These are phyloP conservation scores for Drosophila mauritiana DNA, from an alignment of 1,140 invertebrate genomes.

Conservation along the genomic window DNA sequence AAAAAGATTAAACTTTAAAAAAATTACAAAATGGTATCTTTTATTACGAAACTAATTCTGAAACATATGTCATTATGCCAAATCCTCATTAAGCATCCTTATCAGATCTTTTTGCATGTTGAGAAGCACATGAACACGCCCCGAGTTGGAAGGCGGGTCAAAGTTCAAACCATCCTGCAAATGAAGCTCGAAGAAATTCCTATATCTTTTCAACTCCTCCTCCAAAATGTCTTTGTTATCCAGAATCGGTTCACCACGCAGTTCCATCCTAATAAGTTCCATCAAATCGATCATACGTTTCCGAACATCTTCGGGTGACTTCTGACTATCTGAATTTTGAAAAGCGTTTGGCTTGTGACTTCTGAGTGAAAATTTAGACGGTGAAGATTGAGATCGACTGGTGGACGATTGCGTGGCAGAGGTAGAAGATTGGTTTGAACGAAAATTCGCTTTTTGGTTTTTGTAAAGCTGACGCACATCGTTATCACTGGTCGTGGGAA, in stretches of 20 bases:
- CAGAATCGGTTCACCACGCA: slow-evolving; percentile 43
- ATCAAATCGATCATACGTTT: slow-evolving; percentile 34
- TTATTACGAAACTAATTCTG: too few relatives aligned
- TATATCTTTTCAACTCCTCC: slow-evolving; percentile 53
- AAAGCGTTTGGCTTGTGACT: not conserved
- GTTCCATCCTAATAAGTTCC: slow-evolving; percentile 44
- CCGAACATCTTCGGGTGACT: not conserved
- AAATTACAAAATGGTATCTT: too few relatives aligned
- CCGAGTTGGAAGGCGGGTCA: not conserved
- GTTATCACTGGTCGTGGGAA: slow-evolving; percentile 3
- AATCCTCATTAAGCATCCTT: slow-evolving; percentile 48
- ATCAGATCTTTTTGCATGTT: slow-evolving; percentile 70
- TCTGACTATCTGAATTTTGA: not conserved
- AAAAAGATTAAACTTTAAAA: too few relatives aligned
- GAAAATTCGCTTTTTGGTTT: not conserved
- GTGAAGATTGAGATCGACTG: slow-evolving; percentile 19
- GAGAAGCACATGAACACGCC: slow-evolving; percentile 56
- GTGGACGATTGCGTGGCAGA: too few relatives aligned
- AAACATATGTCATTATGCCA: too few relatives aligned
- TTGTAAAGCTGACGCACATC: not conserved
- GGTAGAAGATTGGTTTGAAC: not conserved
- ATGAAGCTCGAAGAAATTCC: slow-evolving; percentile 31
- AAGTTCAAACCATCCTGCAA: slow-evolving; percentile 20
- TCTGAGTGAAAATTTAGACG: not conserved
- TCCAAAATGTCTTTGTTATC: slow-evolving; percentile 49